Percentiles rank a stretch among this genome's conserved stretches.
These are phyloP conservation scores for Xerus inauris DNA, from an alignment of 2,113 vertebrate species.

Conservation along the genomic window DNA sequence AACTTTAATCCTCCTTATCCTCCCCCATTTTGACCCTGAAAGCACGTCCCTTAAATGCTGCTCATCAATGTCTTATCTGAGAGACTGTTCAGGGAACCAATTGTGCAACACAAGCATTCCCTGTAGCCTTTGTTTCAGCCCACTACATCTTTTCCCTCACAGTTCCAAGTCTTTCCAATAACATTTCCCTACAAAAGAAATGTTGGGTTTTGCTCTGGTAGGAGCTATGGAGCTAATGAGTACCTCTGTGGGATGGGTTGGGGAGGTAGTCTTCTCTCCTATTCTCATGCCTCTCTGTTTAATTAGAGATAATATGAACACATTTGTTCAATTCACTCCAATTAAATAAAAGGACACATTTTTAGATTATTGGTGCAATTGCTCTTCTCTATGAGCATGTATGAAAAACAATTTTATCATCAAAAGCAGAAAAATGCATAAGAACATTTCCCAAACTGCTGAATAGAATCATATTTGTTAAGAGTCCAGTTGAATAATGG, in stretches of 20 bases:
- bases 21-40: not conserved
- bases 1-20: not conserved
- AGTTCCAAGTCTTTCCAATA: not conserved
- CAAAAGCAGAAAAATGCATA: not conserved
- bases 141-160: not conserved
- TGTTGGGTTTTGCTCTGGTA: not conserved
- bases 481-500: not conserved
- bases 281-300: not conserved
- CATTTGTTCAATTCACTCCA: not conserved
- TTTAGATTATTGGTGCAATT: not conserved
- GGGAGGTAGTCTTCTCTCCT: not conserved
- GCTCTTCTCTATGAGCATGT: not conserved
- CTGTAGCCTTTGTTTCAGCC: not conserved
- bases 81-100: not conserved
- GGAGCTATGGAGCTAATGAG: not conserved
- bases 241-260: fast-evolving
- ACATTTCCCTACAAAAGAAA: not conserved
- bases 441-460: not conserved
- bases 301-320: not conserved
- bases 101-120: not conserved
- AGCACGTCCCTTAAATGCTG: not conserved
- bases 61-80: not conserved
- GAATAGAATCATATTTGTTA: not conserved
- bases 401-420: not conserved
- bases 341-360: not conserved